These are phyloP conservation scores for Rhabditoides inermis DNA, from an alignment of 2,888 invertebrate species.

Conservation along the genomic window DNA sequence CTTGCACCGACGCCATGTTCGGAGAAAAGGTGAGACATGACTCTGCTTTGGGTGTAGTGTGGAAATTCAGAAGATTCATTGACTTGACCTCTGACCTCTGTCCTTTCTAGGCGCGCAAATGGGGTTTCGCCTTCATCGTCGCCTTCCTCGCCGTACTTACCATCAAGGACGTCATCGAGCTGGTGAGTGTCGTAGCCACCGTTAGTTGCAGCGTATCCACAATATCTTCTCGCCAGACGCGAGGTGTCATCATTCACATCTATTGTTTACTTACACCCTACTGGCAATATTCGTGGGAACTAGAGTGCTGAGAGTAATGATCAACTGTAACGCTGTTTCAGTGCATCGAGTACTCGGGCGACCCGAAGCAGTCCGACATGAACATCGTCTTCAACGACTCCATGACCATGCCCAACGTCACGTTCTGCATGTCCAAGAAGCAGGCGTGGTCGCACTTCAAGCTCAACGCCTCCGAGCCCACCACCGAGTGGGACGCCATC, in stretches of 20 bases:
- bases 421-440: constrained; percentile 47
- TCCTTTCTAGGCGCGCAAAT: constrained; percentile 38
- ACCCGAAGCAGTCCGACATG: constrained; percentile 49
- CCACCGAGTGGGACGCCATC: constrained; percentile 40
- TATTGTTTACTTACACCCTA: no score
- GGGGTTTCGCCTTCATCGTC: constrained; percentile 46
- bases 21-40: no score
- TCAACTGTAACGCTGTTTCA: constrained; percentile 13
- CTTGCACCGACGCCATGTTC: constrained; percentile 32
- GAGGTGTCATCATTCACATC: no score
- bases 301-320: no score
- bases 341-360: constrained; percentile 39
- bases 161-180: constrained; percentile 41
- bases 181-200: constrained; percentile 38
- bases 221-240: background rate
- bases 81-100: no score
- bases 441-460: constrained; percentile 50
- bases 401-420: constrained; percentile 49
- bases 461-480: constrained; percentile 30
- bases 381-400: constrained; percentile 49
- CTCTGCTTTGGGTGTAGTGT: no score
- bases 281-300: no score
- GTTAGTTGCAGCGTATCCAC: background rate
- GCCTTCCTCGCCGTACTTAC: constrained; percentile 46
- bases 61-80: no score